Conservation (phyloP, 1,140 invertebrate species). For the Oryctes rhinoceros region DNA sequence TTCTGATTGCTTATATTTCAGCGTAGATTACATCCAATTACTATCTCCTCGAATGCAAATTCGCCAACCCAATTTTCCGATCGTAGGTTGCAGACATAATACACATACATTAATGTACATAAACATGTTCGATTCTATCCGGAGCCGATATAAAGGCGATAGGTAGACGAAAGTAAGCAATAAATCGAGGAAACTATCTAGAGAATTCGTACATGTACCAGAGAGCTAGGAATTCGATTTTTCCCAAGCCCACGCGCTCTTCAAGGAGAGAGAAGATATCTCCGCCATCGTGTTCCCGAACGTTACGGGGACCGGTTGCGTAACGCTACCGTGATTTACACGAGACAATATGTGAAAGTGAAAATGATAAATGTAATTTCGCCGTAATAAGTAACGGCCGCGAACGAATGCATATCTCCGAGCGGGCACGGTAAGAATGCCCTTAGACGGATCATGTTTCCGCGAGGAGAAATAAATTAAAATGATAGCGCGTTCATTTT, state of each 20-base stretch:
- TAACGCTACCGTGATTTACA: conserved; percentile 14
- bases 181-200: conserved; percentile 11
- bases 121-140: conserved; percentile 5
- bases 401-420: not conserved
- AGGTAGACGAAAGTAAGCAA: not conserved
- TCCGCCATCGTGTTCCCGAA: not conserved
- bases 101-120: not conserved
- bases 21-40: not conserved
- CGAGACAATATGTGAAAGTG: conserved; percentile 18
- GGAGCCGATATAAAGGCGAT: not conserved
- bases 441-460: not conserved
- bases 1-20: too few relatives aligned
- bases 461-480: conserved; percentile 3
- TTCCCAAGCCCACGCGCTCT: not conserved
- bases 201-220: not conserved
- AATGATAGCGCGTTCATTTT: not conserved
- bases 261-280: conserved; percentile 13
- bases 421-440: not conserved
- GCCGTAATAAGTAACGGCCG: conserved; percentile 7
- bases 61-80: not conserved
- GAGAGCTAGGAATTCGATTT: not conserved
- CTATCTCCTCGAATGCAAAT: not conserved
- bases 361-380: conserved; percentile 20
- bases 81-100: not conserved
- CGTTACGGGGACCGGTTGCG: not conserved